Evolutionary conservation across 2,797 vertebrate species (phyloP).

Genomic region (Discoglossus pictus): DNA sequence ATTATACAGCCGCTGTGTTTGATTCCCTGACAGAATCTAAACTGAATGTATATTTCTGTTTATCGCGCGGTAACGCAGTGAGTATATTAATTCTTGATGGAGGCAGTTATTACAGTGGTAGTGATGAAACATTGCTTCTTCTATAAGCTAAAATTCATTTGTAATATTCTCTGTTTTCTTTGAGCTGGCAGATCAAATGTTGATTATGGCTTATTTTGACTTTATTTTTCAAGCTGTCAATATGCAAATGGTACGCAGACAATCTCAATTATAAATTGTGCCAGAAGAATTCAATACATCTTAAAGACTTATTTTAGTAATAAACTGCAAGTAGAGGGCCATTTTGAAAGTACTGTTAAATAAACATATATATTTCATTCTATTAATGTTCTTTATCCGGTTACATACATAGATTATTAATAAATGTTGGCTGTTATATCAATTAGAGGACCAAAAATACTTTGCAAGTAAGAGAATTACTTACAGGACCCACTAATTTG

Average conservation of each 20-base stretch:
- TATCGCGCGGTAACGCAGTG: constrained; percentile 48
- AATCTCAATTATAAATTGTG: too few species aligned
- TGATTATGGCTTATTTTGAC: constrained; percentile 12
- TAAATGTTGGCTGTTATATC: too few species aligned
- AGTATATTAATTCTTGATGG: constrained; percentile 59
- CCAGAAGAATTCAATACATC: too few species aligned
- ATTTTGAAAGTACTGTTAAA: too few species aligned
- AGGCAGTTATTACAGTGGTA: constrained; percentile 52
- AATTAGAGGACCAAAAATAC: too few species aligned
- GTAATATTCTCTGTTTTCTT: constrained; percentile 25
- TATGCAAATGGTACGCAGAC: neutral
- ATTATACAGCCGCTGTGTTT: constrained; percentile 41
- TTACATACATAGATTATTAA: too few species aligned
- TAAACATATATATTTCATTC: too few species aligned
- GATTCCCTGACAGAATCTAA: constrained; percentile 54
- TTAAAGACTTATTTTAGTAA: too few species aligned
- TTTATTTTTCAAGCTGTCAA: neutral
- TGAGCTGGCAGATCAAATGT: constrained; percentile 16
- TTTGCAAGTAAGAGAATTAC: too few species aligned
- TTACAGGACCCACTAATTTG: too few species aligned
- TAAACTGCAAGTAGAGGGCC: too few species aligned
- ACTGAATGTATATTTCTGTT: constrained; percentile 47
- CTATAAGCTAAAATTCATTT: constrained; percentile 47
- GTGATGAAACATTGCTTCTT: constrained; percentile 46
- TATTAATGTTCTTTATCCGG: too few species aligned